Evolutionary conservation across 1,140 invertebrate genomes (phyloP), one percentile per base, ranked within the genome.

Genomic region (Pararge aegeria): DNA sequence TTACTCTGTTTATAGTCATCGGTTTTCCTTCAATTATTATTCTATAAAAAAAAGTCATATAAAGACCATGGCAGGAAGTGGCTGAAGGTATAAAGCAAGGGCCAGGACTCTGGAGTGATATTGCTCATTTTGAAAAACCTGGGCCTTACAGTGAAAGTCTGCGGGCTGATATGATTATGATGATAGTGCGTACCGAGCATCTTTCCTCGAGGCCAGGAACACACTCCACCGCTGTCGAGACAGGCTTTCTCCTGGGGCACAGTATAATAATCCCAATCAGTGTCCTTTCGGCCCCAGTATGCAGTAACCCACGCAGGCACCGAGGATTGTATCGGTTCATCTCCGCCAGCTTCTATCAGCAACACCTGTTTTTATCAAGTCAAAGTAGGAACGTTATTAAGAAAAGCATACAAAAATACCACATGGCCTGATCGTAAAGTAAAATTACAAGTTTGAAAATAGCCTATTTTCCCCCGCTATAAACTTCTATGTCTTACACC

Each of bases 251-350:
- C 73, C 78, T 94, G 93, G 1, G 92, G 92, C 70, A 92, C 93
- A 0, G 94, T 94, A 51, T 90, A 80, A 70, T 93, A 94, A 13
- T 89, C 81, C 94, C 94, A 95, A 72, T 95, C 94, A 6, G 93
- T 91, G 2, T 91, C 78, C 1, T 91, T 83, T 54, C 90, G 72
- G 0, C 86, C 84, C 82, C 92, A 92, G 62, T 92, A 92, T 15
- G 87, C 88, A 0, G 91, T 84, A 3, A 92, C 86, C 83, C 91
- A 91, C 0, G 91, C 85, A 13, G 92, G 92, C n/a, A 93, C 89
- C 10, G 81, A 72, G 0, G 92, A 89, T 7, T 76, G 81, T 3
- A 85, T 81, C 0, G 91, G 90, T 64, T 94, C 93, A 65, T 93
- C 91, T 5, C 90, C 91, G 0, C 93, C 94, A 7, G 93, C 93